Evolutionary conservation across 30 jellyfish, hydroid and myxozoan species (phyloP).

Genomic region (Pelagia noctiluca): DNA sequence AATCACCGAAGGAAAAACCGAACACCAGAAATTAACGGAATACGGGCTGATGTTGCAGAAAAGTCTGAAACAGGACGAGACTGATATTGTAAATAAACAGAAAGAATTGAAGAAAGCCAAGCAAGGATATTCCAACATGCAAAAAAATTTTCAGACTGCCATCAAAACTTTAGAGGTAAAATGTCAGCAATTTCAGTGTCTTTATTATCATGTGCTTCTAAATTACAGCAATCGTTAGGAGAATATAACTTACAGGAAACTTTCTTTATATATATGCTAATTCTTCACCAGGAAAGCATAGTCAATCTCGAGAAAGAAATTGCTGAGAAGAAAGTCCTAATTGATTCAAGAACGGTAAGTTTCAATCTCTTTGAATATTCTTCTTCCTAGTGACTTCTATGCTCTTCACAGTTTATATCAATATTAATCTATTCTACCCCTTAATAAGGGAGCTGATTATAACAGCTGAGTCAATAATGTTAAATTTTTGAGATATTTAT

Average conservation of each 20-base stretch:
- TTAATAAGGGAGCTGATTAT: no score
- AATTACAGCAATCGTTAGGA: neutral
- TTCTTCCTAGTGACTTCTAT: neutral
- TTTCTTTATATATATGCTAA: no score
- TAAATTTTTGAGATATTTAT: no score
- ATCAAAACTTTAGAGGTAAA: constrained; percentile 47
- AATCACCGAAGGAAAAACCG: constrained; percentile 72
- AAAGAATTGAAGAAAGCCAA: constrained; percentile 33
- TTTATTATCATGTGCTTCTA: neutral
- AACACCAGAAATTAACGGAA: constrained; percentile 68
- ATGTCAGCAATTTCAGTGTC: neutral
- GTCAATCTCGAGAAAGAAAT: constrained; percentile 33
- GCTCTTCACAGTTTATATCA: no score
- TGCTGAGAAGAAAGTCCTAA: constrained; percentile 8
- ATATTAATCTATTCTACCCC: no score
- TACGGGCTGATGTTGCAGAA: constrained; percentile 70
- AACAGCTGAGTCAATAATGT: no score
- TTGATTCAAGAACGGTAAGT: constrained; percentile 36
- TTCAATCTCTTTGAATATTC: neutral
- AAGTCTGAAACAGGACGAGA: constrained; percentile 69
- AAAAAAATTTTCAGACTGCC: constrained; percentile 1
- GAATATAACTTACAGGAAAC: no score
- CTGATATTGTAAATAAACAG: constrained; percentile 55
- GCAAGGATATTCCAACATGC: constrained; percentile 25
- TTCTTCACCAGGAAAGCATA: constrained; percentile 23